phyloP scores from a whole-genome alignment of 2,113 vertebrate species.

The Passer domesticus region DNA sequence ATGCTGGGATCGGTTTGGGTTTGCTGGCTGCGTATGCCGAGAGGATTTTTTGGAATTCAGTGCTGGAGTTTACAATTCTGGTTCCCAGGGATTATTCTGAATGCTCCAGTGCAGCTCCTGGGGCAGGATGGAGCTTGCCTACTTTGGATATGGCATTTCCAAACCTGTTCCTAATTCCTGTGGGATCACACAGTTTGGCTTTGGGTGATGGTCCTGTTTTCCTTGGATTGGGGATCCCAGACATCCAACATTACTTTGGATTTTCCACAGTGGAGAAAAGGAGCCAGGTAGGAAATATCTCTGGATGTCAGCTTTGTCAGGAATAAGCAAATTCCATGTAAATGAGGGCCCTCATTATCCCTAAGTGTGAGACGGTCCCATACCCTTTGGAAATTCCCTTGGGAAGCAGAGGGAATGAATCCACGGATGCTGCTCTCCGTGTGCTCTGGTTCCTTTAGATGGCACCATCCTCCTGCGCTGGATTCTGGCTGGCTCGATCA shows the following conservation, averaged over 20 bases:
- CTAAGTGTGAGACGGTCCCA: not conserved
- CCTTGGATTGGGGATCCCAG: fast-evolving
- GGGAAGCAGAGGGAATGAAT: not conserved
- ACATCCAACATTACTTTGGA: not conserved
- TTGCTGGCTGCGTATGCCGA: not conserved
- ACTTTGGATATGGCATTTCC: fast-evolving
- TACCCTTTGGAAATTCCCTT: not conserved
- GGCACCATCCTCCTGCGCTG: conserved; percentile 87
- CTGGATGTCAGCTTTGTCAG: not conserved
- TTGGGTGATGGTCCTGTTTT: not conserved
- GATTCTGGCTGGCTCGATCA: not conserved
- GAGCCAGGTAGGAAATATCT: not conserved
- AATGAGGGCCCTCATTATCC: not conserved
- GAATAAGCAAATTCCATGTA: not conserved
- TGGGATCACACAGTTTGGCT: not conserved
- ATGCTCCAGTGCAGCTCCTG: fast-evolving
- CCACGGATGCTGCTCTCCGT: not conserved
- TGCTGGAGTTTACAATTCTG: fast-evolving
- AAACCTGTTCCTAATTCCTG: not conserved
- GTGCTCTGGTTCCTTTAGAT: conserved; percentile 82
- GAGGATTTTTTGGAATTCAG: not conserved
- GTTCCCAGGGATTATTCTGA: not conserved
- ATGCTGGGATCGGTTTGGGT: conserved; percentile 11
- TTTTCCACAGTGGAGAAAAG: not conserved
- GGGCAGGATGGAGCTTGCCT: not conserved